phyloP scores from a whole-genome alignment of 2,797 vertebrate genomes.

The Staurois parvus region DNA sequence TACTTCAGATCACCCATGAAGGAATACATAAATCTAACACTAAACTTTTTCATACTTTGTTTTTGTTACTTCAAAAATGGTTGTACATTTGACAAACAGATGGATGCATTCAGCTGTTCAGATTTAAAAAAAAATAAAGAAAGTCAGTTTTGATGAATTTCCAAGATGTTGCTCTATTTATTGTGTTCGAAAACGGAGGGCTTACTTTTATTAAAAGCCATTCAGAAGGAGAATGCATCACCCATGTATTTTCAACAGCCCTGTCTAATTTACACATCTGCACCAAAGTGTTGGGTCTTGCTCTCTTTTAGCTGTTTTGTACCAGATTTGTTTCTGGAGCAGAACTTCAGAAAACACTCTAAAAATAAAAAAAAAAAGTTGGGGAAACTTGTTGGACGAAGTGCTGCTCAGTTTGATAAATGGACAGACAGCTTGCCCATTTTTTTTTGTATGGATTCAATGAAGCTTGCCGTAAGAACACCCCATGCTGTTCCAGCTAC shows the following conservation, averaged over 20 bases:
- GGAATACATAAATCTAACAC: constrained; percentile 14
- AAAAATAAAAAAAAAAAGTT: constrained; percentile 69
- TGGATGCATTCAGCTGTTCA: constrained; percentile 32
- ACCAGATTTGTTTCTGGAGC: constrained; percentile 88
- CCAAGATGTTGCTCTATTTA: constrained; percentile 50
- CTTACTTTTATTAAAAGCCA: constrained; percentile 24
- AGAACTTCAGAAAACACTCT: constrained; percentile 96
- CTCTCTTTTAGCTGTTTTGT: constrained; percentile 71
- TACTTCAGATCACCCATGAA: not conserved
- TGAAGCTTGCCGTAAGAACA: constrained; percentile 99
- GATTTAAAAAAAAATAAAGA: constrained; percentile 14
- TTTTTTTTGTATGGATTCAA: constrained; percentile 98
- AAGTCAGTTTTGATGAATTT: constrained; percentile 40
- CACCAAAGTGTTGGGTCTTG: constrained; percentile 13
- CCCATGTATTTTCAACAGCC: constrained; percentile 19
- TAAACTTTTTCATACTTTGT: constrained; percentile 4
- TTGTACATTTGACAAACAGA: constrained; percentile 38
- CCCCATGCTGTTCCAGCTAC: constrained; percentile 99
- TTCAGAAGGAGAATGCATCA: constrained; percentile 28
- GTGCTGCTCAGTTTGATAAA: constrained; percentile 98
- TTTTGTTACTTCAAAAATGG: constrained; percentile 1
- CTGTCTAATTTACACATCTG: constrained; percentile 30
- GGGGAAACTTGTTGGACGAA: constrained; percentile 93
- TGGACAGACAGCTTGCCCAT: constrained; percentile 98
- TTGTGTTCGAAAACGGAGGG: constrained; percentile 13